These are phyloP conservation scores for Idaea straminata DNA, from an alignment of 2,888 invertebrate genomes.

Conservation along the genomic window DNA sequence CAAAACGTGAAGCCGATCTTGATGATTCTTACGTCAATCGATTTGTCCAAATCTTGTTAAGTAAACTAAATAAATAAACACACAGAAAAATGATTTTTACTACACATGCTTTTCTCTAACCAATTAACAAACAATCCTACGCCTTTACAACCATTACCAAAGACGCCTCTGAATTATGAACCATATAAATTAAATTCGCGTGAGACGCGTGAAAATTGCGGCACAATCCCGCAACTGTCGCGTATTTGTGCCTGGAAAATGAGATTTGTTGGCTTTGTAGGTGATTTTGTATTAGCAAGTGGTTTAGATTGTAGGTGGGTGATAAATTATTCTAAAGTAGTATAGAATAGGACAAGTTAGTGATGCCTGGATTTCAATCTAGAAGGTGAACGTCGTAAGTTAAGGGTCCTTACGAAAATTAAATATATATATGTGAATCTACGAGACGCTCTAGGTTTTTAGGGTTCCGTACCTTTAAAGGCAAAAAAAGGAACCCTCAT, in stretches of 20 bases:
- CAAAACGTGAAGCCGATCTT: background rate
- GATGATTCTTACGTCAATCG: too few species aligned
- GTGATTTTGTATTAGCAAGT: background rate
- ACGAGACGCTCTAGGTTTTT: too few species aligned
- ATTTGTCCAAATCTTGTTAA: background rate
- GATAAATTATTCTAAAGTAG: background rate
- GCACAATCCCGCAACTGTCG: constrained; percentile 33
- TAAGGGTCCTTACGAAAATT: too few species aligned
- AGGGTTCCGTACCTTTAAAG: too few species aligned
- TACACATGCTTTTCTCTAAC: background rate
- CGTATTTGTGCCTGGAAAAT: constrained; percentile 37
- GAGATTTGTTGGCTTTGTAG: constrained; percentile 19
- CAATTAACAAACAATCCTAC: constrained; percentile 4
- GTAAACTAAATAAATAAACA: too few species aligned
- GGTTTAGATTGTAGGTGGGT: background rate
- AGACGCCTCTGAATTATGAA: constrained; percentile 46
- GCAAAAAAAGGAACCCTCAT: too few species aligned
- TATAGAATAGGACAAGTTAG: background rate
- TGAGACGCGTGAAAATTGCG: constrained; percentile 31
- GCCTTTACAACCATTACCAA: constrained; percentile 38
- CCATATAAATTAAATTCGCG: constrained; percentile 51
- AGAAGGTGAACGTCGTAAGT: too few species aligned
- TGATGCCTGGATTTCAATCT: background rate
- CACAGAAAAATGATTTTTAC: background rate
- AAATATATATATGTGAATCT: too few species aligned